Conservation (phyloP, 1,140 invertebrate species). For the Leptoteleia sp. region DNA sequence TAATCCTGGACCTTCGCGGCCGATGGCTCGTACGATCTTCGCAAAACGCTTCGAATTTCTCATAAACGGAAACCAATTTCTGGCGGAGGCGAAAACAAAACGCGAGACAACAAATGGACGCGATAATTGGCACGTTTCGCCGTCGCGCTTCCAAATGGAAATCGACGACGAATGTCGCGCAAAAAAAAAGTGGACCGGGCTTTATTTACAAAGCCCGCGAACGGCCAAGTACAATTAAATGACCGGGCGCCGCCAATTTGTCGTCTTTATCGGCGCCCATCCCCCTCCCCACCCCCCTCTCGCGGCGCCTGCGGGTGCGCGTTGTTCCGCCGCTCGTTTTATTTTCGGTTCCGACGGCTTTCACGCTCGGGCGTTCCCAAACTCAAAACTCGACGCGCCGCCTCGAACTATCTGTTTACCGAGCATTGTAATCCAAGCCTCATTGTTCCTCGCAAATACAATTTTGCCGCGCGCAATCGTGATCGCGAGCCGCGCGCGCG, state of each 20-base stretch:
- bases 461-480: constrained; percentile 65
- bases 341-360: constrained; percentile 43
- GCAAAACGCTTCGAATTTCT: constrained; percentile 12
- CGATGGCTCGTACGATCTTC: too few species aligned
- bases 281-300: too few species aligned
- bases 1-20: too few species aligned
- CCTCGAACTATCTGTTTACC: constrained; percentile 73
- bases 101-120: constrained; percentile 25
- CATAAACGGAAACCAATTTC: constrained; percentile 17
- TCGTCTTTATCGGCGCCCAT: constrained; percentile 60
- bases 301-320: constrained; percentile 26
- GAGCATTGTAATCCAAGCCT: constrained; percentile 73
- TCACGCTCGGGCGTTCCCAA: constrained; percentile 50
- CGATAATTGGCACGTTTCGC: constrained; percentile 46
- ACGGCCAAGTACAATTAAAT: constrained; percentile 59
- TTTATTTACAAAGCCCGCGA: constrained; percentile 64
- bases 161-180: constrained; percentile 42
- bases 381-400: constrained; percentile 65
- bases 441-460: constrained; percentile 71
- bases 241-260: constrained; percentile 51
- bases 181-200: constrained; percentile 31
- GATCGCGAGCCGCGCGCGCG: constrained; percentile 33
- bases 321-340: constrained; percentile 45
- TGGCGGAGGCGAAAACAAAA: constrained; percentile 13
- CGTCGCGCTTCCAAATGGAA: constrained; percentile 26